Base-by-base conservation (phyloP, 2,888 invertebrate species). In the Hoplodrina blanda region DNA sequence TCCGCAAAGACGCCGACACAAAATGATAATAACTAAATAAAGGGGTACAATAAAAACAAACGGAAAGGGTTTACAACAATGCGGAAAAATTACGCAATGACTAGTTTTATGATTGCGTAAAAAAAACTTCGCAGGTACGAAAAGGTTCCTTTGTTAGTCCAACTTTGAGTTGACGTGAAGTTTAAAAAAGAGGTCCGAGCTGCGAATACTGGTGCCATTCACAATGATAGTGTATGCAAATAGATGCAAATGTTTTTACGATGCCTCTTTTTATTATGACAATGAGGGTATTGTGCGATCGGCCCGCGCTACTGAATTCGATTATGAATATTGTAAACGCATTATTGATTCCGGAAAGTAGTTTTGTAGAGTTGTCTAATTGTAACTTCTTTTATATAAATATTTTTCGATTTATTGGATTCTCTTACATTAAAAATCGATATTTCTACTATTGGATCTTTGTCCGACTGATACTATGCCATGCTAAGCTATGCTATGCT, bases 21-120 rank as follows among this genome's bases (percentile, higher is more conserved):
- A 79, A 81, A 82, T 71, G 81, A 78, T 85, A 82, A 86, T 85
- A 82, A 83, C 84, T 87, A 90, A 89, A 92, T 92, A 93, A 94
- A 93, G 88, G 93, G 91, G 89, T 91, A 91, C 83, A 91, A 93
- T 94, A 94, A 95, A 95, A 94, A 94, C 94, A 94, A 94, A 94
- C 93, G 94, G 93, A 96, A 96, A 95, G 96, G 95, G 95, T 96
- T 95, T 92, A 84, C 90, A 87, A 94, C 92, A 95, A 95, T 94
- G 94, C 94, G 89, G 94, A 95, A 95, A 93, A 94, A 94, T 95
- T 96, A 95, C 93, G 96, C 96, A 95, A 95, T 92, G 87, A 85
- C 89, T 78, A 89, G 90, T 92, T 95, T 95, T 94, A 95, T 85
- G 92, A 89, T 76, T 65, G 72, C 71, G 57, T 76, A 88, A 91